Evolutionary conservation across 30 jellyfish, hydroid and myxozoan species (phyloP), one percentile per base, ranked within the genome.

Genomic region (Chrysaora quinquecirrha): DNA sequence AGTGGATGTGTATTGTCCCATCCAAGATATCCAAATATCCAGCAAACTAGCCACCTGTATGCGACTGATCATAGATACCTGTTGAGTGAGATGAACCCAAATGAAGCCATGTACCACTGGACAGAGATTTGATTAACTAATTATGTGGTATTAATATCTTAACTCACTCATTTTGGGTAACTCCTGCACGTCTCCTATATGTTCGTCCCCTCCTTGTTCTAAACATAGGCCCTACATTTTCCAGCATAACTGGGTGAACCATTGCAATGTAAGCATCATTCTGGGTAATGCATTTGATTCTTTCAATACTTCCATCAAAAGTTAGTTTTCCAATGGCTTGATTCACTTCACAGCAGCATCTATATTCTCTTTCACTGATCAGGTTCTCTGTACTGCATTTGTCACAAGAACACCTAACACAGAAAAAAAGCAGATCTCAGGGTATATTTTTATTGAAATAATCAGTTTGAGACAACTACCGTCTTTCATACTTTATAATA

Each of bases 251-350:
- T 16, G 9, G 9, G 58, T 43, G 9, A 43, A 16, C 20, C 24
- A 58, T 9, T 58, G 75, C 75, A 30, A n/a, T 24, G 46, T 19
- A 11, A 43, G 21, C 75, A 21, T 22, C 11, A 16, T 63, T 34
- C 46, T 63, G 43, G 27, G 75, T 63, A 11, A 23, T 16, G 34
- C 75, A 63, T 21, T 63, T 22, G 4, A 63, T n/a, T 28, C 46
- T 3, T 63, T 28, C 75, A 21, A 28, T 28, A 24, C 34, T 22
- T 21, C 75, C 75, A n/a, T 63, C 75, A 63, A 63, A 63, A n/a
- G 75, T 63, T 43, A 63, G 75, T 43, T 63, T 63, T 43, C 75
- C 75, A n/a, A 21, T 30, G 43, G 75, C 75, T 21, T 30, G 14
- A 21, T 14, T 34, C 21, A 63, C 75, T 43, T 63, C 47, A 34